phyloP scores from a whole-genome alignment of 2,888 invertebrate genomes.

The Lasioglossum morio region DNA sequence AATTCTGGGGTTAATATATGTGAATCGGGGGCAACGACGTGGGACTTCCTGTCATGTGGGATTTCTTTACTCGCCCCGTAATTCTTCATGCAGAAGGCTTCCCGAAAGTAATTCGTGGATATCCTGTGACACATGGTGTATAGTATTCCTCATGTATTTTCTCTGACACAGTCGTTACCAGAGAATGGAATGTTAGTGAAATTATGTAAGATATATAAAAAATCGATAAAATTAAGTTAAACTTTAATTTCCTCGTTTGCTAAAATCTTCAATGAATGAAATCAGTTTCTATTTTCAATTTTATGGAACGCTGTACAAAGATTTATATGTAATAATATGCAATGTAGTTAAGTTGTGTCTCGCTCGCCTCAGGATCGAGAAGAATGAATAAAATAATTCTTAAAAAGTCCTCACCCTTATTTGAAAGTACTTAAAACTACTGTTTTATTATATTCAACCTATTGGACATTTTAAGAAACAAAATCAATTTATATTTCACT shows the following conservation, averaged over 20 bases:
- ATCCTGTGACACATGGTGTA: background rate
- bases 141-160: background rate
- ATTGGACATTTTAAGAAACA: no score
- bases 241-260: background rate
- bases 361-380: no score
- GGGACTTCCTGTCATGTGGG: slow-evolving; percentile 53
- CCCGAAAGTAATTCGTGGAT: background rate
- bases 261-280: background rate
- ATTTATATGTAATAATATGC: no score
- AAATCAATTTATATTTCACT: no score
- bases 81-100: slow-evolving; percentile 18
- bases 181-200: background rate
- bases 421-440: no score
- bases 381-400: no score
- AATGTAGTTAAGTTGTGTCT: no score
- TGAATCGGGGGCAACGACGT: slow-evolving; percentile 29
- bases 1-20: slow-evolving; percentile 58
- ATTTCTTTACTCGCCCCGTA: slow-evolving; percentile 53
- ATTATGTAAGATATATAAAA: background rate
- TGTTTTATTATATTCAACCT: no score
- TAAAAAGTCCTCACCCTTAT: no score
- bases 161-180: background rate
- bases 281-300: background rate
- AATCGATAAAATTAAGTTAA: background rate
- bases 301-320: background rate